Evolutionary conservation across 2,797 vertebrate genomes (phyloP).

Genomic region (Esox lucius): DNA sequence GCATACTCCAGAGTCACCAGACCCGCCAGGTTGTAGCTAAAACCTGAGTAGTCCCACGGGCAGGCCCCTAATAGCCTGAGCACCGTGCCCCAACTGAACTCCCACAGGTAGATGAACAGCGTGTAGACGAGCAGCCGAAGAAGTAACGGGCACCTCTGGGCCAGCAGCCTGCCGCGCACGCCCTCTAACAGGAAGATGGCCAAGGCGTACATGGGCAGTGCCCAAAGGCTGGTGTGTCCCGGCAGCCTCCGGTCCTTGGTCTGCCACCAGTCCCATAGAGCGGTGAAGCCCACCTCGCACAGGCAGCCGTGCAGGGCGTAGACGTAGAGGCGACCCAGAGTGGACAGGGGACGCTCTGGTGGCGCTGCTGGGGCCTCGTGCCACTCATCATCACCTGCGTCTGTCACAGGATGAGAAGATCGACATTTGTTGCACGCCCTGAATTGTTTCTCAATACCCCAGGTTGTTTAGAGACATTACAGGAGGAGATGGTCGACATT

Average conservation of each 20-base stretch:
- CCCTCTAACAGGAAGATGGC: constrained; percentile 74
- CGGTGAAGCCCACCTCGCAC: constrained; percentile 80
- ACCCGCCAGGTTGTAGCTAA: constrained; percentile 70
- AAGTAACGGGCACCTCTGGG: constrained; percentile 47
- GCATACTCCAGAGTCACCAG: constrained; percentile 80
- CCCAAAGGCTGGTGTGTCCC: constrained; percentile 79
- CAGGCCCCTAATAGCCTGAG: constrained; percentile 71
- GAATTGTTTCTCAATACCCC: neutral
- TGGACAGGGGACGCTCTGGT: constrained; percentile 40
- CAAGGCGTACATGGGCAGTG: constrained; percentile 74
- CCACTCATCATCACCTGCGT: constrained; percentile 10
- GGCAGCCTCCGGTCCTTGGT: constrained; percentile 65
- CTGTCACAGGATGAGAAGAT: constrained; percentile 33
- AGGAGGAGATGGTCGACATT: too few relatives aligned
- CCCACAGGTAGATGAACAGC: constrained; percentile 76
- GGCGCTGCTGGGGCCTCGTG: neutral
- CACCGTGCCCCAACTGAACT: constrained; percentile 74
- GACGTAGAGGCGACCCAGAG: constrained; percentile 69
- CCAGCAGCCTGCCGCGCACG: constrained; percentile 59
- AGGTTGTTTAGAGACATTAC: too few relatives aligned
- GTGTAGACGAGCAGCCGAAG: constrained; percentile 68
- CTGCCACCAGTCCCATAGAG: constrained; percentile 67
- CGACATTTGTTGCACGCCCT: neutral
- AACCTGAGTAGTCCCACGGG: constrained; percentile 80
- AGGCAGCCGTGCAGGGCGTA: constrained; percentile 79